Base-by-base conservation (phyloP, 2,113 vertebrate genomes). In the Spizaetus ornatus region DNA sequence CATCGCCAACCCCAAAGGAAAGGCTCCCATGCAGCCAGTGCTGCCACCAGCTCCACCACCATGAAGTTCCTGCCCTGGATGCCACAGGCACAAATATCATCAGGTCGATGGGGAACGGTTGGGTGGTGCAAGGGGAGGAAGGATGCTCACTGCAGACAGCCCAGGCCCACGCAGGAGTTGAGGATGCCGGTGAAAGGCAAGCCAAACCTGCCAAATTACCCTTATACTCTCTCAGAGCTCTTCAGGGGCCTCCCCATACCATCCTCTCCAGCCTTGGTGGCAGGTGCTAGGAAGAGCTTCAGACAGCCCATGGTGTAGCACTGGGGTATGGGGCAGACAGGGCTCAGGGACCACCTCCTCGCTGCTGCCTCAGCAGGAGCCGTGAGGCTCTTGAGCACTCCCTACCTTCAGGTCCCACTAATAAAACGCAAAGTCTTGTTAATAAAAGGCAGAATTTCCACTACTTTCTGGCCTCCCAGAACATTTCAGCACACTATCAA, bases 11-110 rank as follows among this genome's bases (percentile, higher is more conserved):
- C 42, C 78, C 67, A 79, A 43, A 83, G 67, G 59, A 71, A 83
- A 78, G 42, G 53, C 8, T 70, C 73, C 43, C 58, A 79, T 0
- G 2, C 36, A 82, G 17, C 43, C 82, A 82, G 4, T 4, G 26
- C 26, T 38, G 79, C 36, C 48, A 73, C 26, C 38, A 67, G 27
- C 47, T 91, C 32, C 31, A 43, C 32, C 29, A 6, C 62, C 62
- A 53, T 11, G 7, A 58, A 47, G 48, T 12, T 38, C 50, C 66
- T 83, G 85, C 10, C 23, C 45, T 53, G 43, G 72, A 47, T 45
- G 17, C 7, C 27, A 29, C 0, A 1, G 48, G 40, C 55, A 77
- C 58, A 72, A 38, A 69, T 31, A 50, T 7, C 4, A 0, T 11
- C 58, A 59, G 53, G 42, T 34, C 5, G 4, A 48, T 3, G 27